Conservation (phyloP, 2,888 invertebrate genomes). For the Dexiosoma caninum region DNA sequence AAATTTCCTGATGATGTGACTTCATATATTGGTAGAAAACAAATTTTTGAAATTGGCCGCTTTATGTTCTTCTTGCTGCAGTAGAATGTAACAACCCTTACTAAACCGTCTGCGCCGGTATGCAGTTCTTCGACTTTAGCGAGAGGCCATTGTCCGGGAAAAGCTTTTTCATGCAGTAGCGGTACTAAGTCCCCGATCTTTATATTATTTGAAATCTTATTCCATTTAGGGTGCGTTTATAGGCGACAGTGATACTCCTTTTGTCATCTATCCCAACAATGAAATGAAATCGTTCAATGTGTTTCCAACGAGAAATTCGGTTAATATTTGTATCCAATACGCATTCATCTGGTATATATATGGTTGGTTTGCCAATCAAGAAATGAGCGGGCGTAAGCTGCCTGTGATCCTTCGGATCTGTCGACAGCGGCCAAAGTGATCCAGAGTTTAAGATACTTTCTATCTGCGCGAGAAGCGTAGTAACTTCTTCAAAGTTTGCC, state of each 20-base stretch:
- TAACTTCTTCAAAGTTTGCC: slow-evolving; percentile 45
- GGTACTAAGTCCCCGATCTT: slow-evolving; percentile 45
- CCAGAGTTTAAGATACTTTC: slow-evolving; percentile 48
- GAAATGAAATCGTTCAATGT: slow-evolving; percentile 43
- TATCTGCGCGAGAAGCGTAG: slow-evolving; percentile 33
- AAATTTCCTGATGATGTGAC: too few relatives aligned
- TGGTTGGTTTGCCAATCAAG: too few relatives aligned
- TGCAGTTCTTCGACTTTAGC: slow-evolving; percentile 37
- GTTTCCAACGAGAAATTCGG: too few relatives aligned
- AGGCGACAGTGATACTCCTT: slow-evolving; percentile 50
- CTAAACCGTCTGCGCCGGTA: too few relatives aligned
- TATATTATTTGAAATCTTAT: neutral
- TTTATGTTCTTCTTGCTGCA: too few relatives aligned
- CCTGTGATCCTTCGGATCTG: slow-evolving; percentile 37
- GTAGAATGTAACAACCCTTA: too few relatives aligned
- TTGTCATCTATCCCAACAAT: slow-evolving; percentile 55
- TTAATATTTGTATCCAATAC: too few relatives aligned
- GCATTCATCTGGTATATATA: too few relatives aligned
- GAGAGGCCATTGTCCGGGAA: slow-evolving; percentile 44
- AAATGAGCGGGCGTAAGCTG: slow-evolving; percentile 47
- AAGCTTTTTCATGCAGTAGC: slow-evolving; percentile 28
- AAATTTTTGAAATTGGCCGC: too few relatives aligned
- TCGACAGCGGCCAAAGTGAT: slow-evolving; percentile 27
- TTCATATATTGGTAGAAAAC: too few relatives aligned
- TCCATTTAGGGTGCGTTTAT: slow-evolving; percentile 19